Evolutionary conservation across 2,113 vertebrate species (phyloP).

Genomic region (Phasianus colchicus): DNA sequence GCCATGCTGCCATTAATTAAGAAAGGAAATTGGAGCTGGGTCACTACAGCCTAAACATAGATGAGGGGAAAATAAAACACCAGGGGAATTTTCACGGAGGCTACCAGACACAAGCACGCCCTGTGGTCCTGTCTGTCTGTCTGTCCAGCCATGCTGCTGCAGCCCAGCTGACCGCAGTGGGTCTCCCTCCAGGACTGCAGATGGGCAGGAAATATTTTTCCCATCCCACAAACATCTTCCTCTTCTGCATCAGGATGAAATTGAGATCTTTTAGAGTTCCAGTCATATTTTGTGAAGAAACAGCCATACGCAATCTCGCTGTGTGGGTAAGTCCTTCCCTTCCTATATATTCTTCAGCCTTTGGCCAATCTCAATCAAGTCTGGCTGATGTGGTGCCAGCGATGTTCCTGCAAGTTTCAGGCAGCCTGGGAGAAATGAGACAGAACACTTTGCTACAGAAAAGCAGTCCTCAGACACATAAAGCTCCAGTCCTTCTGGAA

Average conservation of each 20-base stretch:
- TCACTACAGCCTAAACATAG: background rate
- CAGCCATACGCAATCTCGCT: background rate
- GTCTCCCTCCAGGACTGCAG: background rate
- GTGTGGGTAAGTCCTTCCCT: background rate
- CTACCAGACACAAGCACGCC: background rate
- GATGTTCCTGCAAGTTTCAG: background rate
- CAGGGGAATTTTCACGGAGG: slow-evolving; percentile 1
- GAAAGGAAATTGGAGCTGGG: background rate
- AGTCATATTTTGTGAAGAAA: background rate
- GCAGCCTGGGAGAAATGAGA: background rate
- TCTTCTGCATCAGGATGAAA: background rate
- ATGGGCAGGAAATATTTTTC: slow-evolving; percentile 1
- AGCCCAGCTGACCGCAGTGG: background rate
- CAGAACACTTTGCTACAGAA: background rate
- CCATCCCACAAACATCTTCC: slow-evolving; percentile 19
- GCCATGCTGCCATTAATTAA: background rate
- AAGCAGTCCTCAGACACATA: fast-evolving
- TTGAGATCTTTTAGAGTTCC: background rate
- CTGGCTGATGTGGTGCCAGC: background rate
- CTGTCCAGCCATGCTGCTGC: background rate
- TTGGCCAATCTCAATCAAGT: background rate
- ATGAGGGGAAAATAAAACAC: too few species aligned
- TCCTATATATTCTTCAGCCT: background rate
- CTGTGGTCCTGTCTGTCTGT: background rate
- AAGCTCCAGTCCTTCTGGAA: background rate